Evolutionary conservation across 1,140 invertebrate species (phyloP), one percentile per base, ranked within the genome.

Genomic region (Dendrolimus punctatus): DNA sequence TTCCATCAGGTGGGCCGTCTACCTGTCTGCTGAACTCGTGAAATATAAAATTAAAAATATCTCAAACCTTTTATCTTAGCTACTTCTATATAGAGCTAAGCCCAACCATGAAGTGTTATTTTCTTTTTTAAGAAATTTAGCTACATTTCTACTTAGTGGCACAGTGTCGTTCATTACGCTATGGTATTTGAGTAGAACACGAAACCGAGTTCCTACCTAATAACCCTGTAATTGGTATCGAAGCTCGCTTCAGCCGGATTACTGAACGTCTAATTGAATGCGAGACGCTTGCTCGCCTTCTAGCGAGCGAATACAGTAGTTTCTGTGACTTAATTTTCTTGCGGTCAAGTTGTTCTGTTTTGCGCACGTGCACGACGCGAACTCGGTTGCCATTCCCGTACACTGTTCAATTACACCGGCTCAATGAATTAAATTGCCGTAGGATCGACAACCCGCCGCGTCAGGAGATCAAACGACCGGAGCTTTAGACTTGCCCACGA

Each of bases 221-320:
- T 86, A 86, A 83, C 83, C 67, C 70, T 63, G 80, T 86, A 86
- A 86, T 86, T 86, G 83, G 83, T 83, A 84, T 86, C 75, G 83
- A 76, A 81, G 80, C 80, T 84, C 73, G 73, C 71, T 75, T 75
- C 79, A 76, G 72, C 72, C 71, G 80, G 83, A 86, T 86, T 86
- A 86, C 79, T 80, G 75, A 80, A 72, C 80, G 71, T 83, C 80
- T 86, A 86, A 86, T 86, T 86, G 80, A 84, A 86, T 86, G 79
- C 80, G 79, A 86, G 80, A 74, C 74, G 74, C 43, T 76, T 65
- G 64, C 64, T 64, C 67, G 61, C 73, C 58, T 57, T 49, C 57
- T 47, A 60, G 62, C 66, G 71, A 62, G 53, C 54, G 37, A 60
- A 56, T 72, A 69, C 57, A 51, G 55, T 57, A 57, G 51, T 53